phyloP scores from a whole-genome alignment of 2,888 invertebrate species.

The Andrena bucephala region DNA sequence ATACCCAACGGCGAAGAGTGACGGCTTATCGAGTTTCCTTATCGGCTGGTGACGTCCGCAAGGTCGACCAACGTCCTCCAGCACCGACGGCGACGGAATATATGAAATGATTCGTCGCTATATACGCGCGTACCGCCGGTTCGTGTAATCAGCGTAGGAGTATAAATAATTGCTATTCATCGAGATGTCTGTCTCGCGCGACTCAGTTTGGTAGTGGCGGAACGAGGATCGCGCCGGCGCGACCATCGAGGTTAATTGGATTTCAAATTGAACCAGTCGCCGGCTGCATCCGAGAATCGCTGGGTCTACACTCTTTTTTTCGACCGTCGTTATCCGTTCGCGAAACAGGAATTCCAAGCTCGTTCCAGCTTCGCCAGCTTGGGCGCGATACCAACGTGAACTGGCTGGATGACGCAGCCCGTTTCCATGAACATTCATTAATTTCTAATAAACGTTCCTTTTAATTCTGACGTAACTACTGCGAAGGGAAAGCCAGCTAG shows the following conservation, averaged over 20 bases:
- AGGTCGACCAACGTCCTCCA: constrained; percentile 75
- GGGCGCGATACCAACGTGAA: constrained; percentile 12
- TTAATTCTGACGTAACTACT: constrained; percentile 43
- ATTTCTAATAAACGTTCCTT: constrained; percentile 54
- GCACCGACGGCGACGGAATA: neutral
- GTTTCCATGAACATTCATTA: constrained; percentile 57
- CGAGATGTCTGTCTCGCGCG: neutral
- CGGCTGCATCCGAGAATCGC: constrained; percentile 8
- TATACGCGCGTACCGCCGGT: constrained; percentile 21
- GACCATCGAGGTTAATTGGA: constrained; percentile 27
- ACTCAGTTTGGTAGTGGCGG: constrained; percentile 11
- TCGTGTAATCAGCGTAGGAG: constrained; percentile 40
- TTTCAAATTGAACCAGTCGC: constrained; percentile 31
- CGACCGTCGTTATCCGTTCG: constrained; percentile 21
- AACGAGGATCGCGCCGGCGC: constrained; percentile 2
- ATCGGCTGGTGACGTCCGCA: constrained; percentile 72
- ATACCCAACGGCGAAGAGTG: neutral
- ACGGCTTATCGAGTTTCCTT: constrained; percentile 63
- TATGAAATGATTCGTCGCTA: constrained; percentile 11
- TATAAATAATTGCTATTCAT: constrained; percentile 28
- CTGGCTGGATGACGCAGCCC: constrained; percentile 13
- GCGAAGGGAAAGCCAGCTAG: constrained; percentile 34
- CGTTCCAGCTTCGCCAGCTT: constrained; percentile 3
- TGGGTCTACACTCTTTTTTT: neutral
- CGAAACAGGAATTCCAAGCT: constrained; percentile 35